phyloP scores from a whole-genome alignment of 2,797 vertebrate genomes.

The Mormyrus hasselquistii region DNA sequence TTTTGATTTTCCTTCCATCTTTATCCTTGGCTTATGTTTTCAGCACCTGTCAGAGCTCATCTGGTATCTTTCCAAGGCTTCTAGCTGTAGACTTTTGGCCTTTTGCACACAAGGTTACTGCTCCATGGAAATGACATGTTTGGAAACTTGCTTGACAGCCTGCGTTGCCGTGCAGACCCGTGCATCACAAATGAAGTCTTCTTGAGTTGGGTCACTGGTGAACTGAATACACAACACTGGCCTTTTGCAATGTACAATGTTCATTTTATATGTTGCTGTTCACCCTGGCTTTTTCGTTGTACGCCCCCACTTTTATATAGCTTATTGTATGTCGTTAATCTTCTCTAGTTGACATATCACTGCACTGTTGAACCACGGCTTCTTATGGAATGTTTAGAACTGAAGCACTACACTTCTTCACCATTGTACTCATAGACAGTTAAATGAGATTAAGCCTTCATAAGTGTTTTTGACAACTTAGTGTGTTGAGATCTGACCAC shows the following conservation, averaged over 20 bases:
- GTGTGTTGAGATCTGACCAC: not conserved
- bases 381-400: not conserved
- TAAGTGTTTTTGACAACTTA: not conserved
- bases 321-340: not conserved
- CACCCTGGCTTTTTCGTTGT: not conserved
- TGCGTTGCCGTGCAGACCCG: not conserved
- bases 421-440: not conserved
- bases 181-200: not conserved
- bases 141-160: not conserved
- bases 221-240: not conserved
- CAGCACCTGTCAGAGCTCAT: not conserved
- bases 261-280: not conserved
- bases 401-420: not conserved
- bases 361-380: not conserved
- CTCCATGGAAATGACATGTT: not conserved
- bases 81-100: not conserved
- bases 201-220: not conserved
- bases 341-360: not conserved
- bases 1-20: not conserved
- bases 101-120: not conserved
- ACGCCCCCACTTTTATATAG: not conserved
- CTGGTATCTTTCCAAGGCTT: not conserved
- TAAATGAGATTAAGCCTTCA: not conserved
- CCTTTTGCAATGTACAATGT: not conserved
- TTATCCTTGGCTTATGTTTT: not conserved